Conservation (phyloP, 2,113 vertebrate genomes). For the Syngnathoides biaculeatus region DNA sequence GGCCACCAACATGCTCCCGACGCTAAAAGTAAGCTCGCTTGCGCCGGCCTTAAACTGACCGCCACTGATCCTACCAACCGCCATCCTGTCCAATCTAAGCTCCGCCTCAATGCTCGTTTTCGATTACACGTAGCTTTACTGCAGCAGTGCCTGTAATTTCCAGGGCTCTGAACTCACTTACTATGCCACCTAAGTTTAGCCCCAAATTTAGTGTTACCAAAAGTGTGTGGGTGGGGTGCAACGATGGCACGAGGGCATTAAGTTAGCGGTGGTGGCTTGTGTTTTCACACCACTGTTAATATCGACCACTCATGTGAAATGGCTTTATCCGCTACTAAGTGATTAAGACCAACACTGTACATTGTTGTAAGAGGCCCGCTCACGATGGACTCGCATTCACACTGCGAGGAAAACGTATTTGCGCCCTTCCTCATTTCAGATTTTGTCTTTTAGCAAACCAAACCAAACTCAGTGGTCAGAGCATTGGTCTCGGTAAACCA, state of each 20-base stretch:
- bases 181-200: slow-evolving; percentile 76
- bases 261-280: slow-evolving; percentile 70
- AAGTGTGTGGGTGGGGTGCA: slow-evolving; percentile 79
- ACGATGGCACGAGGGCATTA: slow-evolving; percentile 61
- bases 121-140: slow-evolving; percentile 74
- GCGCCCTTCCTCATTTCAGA: neutral
- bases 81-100: slow-evolving; percentile 54
- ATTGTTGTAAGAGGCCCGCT: slow-evolving; percentile 43
- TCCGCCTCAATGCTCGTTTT: slow-evolving; percentile 51
- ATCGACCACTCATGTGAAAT: slow-evolving; percentile 74
- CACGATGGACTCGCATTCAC: slow-evolving; percentile 24
- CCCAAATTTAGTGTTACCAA: slow-evolving; percentile 77
- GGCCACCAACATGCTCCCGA: slow-evolving; percentile 84
- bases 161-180: slow-evolving; percentile 73
- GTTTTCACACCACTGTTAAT: slow-evolving; percentile 80
- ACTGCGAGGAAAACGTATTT: neutral
- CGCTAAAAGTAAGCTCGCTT: slow-evolving; percentile 80
- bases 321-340: slow-evolving; percentile 72
- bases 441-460: neutral
- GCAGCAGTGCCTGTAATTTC: slow-evolving; percentile 74
- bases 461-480: too few species aligned
- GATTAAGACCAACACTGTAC: slow-evolving; percentile 62
- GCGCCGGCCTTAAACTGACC: slow-evolving; percentile 18
- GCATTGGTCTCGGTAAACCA: too few species aligned
- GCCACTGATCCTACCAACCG: slow-evolving; percentile 41